Evolutionary conservation across 1,140 invertebrate species (phyloP).

Genomic region (Neodiprion fabricii): DNA sequence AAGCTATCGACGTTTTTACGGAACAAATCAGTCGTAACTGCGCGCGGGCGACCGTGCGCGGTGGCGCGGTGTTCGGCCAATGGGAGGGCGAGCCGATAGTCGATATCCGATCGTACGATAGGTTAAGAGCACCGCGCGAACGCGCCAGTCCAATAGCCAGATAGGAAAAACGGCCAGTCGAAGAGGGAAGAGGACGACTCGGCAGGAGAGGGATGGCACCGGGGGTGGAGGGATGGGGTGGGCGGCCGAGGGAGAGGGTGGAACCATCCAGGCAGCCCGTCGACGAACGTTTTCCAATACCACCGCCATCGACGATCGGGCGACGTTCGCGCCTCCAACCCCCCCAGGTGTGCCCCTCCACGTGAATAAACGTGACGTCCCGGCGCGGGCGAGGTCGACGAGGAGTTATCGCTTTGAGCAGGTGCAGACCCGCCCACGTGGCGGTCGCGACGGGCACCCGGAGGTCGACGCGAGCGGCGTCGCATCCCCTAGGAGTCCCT

Average conservation of each 20-base stretch:
- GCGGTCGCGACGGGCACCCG: slow-evolving; percentile 18
- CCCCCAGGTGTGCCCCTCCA: slow-evolving; percentile 5
- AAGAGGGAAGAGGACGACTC: slow-evolving; percentile 19
- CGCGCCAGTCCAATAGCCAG: slow-evolving; percentile 57
- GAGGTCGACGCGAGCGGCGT: slow-evolving; percentile 28
- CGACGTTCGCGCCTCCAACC: background rate
- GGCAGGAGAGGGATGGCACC: slow-evolving; percentile 30
- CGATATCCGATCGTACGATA: slow-evolving; percentile 63
- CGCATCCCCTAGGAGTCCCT: slow-evolving; percentile 26
- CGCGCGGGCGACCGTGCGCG: slow-evolving; percentile 56
- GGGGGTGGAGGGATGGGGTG: slow-evolving; percentile 28
- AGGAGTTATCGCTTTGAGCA: slow-evolving; percentile 25
- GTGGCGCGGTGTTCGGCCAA: slow-evolving; percentile 46
- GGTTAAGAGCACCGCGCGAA: slow-evolving; percentile 50
- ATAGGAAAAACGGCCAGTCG: slow-evolving; percentile 50
- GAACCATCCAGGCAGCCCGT: background rate
- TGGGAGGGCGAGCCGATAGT: slow-evolving; percentile 60
- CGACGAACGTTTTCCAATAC: background rate
- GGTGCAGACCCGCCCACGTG: background rate
- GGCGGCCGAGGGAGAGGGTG: slow-evolving; percentile 29
- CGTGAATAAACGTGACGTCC: slow-evolving; percentile 26
- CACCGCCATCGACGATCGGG: background rate
- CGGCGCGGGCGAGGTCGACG: slow-evolving; percentile 28
- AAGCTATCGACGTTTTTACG: slow-evolving; percentile 64
- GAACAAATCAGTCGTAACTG: slow-evolving; percentile 64